Percentiles rank a stretch among this genome's conserved stretches.
These are phyloP conservation scores for Hypanus sabinus DNA, from an alignment of 2,113 vertebrate species.

Conservation along the genomic window DNA sequence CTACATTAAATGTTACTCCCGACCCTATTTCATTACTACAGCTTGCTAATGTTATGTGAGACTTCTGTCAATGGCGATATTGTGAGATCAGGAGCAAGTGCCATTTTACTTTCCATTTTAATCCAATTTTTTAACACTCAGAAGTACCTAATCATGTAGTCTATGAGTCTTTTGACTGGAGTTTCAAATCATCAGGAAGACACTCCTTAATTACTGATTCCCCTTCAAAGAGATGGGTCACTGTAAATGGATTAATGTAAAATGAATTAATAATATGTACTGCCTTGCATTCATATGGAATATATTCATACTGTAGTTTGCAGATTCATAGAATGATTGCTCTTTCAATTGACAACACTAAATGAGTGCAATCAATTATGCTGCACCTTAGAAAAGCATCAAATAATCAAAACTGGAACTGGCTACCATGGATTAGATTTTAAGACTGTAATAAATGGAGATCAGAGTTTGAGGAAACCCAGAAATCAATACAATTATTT, in stretches of 20 bases:
- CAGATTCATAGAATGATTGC: slow-evolving; percentile 12
- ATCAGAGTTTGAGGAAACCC: too few relatives aligned
- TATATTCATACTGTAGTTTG: background rate
- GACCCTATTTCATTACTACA: background rate
- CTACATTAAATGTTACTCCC: background rate
- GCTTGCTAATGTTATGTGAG: background rate
- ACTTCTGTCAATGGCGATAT: slow-evolving; percentile 3
- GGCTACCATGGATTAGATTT: background rate
- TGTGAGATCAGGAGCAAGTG: background rate
- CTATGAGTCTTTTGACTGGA: background rate
- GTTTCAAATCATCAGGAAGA: background rate
- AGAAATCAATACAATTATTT: too few relatives aligned
- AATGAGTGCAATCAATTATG: background rate
- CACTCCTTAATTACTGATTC: background rate
- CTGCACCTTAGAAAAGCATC: background rate
- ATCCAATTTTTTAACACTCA: background rate
- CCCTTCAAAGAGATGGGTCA: slow-evolving; percentile 17
- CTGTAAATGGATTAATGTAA: background rate
- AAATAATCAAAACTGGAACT: background rate
- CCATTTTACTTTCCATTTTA: background rate
- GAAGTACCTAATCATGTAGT: background rate
- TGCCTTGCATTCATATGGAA: background rate
- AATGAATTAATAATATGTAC: slow-evolving; percentile 4
- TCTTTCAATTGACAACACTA: slow-evolving; percentile 1
- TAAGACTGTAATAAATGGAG: background rate